Base-by-base conservation (phyloP, 2,888 invertebrate species). In the Oasisia sp. region DNA sequence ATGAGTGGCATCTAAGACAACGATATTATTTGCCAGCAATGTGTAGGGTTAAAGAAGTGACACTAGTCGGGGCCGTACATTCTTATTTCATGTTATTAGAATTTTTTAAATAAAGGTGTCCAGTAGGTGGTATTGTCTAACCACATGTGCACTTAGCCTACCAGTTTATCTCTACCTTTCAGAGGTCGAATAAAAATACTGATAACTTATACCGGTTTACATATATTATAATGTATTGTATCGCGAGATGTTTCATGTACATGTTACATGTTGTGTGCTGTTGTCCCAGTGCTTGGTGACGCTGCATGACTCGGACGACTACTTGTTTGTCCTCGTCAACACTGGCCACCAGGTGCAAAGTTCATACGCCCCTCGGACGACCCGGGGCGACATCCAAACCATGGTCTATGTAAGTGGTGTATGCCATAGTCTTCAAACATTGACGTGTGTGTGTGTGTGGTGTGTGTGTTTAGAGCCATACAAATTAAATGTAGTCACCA, bases 311-410 rank as follows among this genome's bases (percentile, higher is more conserved):
- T 98, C 98, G 32, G 97, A 97, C 0, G 98, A 98, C 96, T 99
- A 99, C 96, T 32, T 89, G 90, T 92, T 92, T 32, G 91, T 91
- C n/a, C 19, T 91, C 19, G 91, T 91, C 91, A 91, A 44, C 91
- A 91, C 44, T n/a, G 91, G 56, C 14, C 14, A 50, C 7, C 12
- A 45, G 19, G 91, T 50, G 56, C 91, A 91, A 0, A 97, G 98
- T 0, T 98, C 99, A 0, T 99, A 99, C 96, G 98, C 98, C 96
- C 99, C 99, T 0, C 97, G 98, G 93, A 98, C 98, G 4, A 98
- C 98, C 1, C 98, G 97, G 96, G 99, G 99, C 93, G 99, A 99
- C 96, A 98, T 99, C 97, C 99, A 99, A 96, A 99, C 99, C 97
- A 98, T 99, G 96, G 97, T 99, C 94, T 99, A 95, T 94, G 96